Percentiles rank a stretch among this genome's conserved stretches.
Evolutionary conservation across 1,140 invertebrate genomes (phyloP).

Genomic region (Apis florea): DNA sequence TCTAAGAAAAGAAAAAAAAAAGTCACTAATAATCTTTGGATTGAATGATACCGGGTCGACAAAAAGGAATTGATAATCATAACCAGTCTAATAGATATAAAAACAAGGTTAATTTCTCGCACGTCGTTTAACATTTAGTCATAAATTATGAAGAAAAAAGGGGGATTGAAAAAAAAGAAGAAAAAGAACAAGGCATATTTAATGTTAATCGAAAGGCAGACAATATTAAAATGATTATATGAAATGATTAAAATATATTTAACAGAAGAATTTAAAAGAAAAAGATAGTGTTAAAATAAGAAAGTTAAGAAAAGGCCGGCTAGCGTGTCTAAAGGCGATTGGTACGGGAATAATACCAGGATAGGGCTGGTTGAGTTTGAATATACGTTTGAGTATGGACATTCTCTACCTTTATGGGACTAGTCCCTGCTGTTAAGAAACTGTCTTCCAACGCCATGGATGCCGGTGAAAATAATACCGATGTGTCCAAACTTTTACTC

Average conservation of each 20-base stretch:
- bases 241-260: slow-evolving; percentile 23
- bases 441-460: slow-evolving; percentile 85
- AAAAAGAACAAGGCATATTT: slow-evolving; percentile 31
- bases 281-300: slow-evolving; percentile 57
- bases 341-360: slow-evolving; percentile 79
- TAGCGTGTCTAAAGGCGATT: slow-evolving; percentile 81
- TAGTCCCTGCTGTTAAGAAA: slow-evolving; percentile 76
- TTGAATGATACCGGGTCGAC: slow-evolving; percentile 51
- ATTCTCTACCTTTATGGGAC: slow-evolving; percentile 78
- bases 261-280: slow-evolving; percentile 35
- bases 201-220: slow-evolving; percentile 44
- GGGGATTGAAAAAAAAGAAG: slow-evolving; percentile 22
- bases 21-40: slow-evolving; percentile 64
- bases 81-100: not conserved
- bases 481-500: slow-evolving; percentile 92
- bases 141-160: slow-evolving; percentile 35
- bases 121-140: slow-evolving; percentile 27
- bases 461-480: slow-evolving; percentile 91
- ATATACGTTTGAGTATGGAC: slow-evolving; percentile 74
- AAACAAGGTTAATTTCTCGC: slow-evolving; percentile 38
- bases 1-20: slow-evolving; percentile 43
- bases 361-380: slow-evolving; percentile 76
- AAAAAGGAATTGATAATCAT: slow-evolving; percentile 2
- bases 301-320: slow-evolving; percentile 75
- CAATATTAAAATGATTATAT: no score